Evolutionary conservation across 2,888 invertebrate species (phyloP).

Genomic region (Drosophila paramelanica): DNA sequence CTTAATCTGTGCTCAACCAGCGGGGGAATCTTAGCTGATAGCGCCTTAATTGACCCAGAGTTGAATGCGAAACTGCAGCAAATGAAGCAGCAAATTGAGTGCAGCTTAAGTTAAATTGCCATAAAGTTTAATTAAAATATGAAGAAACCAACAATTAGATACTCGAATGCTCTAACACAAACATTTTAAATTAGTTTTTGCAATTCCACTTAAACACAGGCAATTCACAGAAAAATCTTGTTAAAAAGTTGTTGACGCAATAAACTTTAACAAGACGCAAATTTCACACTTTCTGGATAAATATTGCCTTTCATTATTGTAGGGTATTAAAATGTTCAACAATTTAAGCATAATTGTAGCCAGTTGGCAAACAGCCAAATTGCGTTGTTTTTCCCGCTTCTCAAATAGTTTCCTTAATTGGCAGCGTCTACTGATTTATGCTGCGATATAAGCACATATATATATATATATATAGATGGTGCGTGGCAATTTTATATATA

Average conservation of each 20-base stretch:
- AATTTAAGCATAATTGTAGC: constrained; percentile 56
- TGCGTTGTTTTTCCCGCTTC: constrained; percentile 53
- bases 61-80: neutral
- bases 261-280: neutral
- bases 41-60: constrained; percentile 3
- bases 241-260: neutral
- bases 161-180: neutral
- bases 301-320: neutral
- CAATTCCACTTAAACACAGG: too few relatives aligned
- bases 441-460: constrained; percentile 10
- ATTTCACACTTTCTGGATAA: neutral
- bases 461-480: neutral
- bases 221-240: neutral
- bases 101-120: constrained; percentile 22
- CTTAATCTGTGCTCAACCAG: constrained; percentile 36
- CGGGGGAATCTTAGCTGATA: constrained; percentile 1
- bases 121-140: constrained; percentile 22
- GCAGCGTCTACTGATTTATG: constrained; percentile 45
- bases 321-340: constrained; percentile 1
- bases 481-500: neutral
- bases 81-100: constrained; percentile 27
- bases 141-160: neutral
- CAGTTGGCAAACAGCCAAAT: constrained; percentile 68
- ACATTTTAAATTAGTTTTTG: neutral
- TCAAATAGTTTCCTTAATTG: constrained; percentile 45